Percentiles rank a stretch among this genome's conserved stretches.
phyloP scores from a whole-genome alignment of 2,888 invertebrate genomes.

The Lithophane socia region DNA sequence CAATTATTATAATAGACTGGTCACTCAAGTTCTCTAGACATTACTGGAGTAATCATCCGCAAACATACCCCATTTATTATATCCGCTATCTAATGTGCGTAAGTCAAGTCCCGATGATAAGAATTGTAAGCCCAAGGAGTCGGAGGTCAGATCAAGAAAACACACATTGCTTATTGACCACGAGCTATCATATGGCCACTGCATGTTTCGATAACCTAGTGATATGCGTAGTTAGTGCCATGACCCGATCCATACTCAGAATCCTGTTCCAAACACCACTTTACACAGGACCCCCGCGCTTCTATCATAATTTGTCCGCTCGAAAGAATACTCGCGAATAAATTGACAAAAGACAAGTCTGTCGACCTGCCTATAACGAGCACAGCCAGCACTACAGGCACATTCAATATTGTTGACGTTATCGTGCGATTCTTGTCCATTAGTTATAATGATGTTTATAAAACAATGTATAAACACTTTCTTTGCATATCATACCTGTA shows the following conservation, averaged over 20 bases:
- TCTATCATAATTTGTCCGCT: conserved; percentile 50
- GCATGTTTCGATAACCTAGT: conserved; percentile 87
- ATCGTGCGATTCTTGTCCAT: conserved; percentile 75
- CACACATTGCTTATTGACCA: conserved; percentile 83
- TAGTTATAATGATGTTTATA: conserved; percentile 84
- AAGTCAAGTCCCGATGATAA: conserved; percentile 81
- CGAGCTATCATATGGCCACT: conserved; percentile 77
- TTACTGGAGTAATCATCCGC: conserved; percentile 83
- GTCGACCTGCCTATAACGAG: conserved; percentile 63
- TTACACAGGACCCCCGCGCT: conserved; percentile 63
- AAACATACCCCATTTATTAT: conserved; percentile 88
- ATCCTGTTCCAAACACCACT: conserved; percentile 70
- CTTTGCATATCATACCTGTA: conserved; percentile 72
- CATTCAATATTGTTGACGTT: conserved; percentile 76
- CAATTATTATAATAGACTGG: conserved; percentile 72
- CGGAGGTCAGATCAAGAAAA: conserved; percentile 85
- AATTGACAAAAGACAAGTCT: conserved; percentile 47
- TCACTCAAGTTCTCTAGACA: conserved; percentile 77
- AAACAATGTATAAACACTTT: conserved; percentile 78
- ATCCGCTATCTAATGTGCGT: conserved; percentile 87
- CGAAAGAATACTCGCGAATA: conserved; percentile 48
- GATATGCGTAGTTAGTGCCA: conserved; percentile 75
- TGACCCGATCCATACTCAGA: conserved; percentile 76
- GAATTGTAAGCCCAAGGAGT: conserved; percentile 76
- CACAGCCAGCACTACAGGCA: conserved; percentile 67